These are phyloP conservation scores for Manduca sexta DNA, from an alignment of 1,140 invertebrate species.

Conservation along the genomic window DNA sequence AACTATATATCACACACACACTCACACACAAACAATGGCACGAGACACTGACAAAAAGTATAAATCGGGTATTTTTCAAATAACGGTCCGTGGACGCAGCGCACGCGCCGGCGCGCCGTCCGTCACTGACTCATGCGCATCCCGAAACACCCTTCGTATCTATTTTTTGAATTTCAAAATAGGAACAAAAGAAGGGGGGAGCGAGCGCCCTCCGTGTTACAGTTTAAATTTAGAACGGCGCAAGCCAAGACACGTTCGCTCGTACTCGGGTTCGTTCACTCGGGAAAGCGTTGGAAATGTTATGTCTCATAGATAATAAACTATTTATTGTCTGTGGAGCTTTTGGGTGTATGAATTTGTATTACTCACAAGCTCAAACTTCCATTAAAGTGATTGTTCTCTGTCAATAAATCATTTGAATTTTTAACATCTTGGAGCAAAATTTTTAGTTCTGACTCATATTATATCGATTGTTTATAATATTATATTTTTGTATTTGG, in stretches of 20 bases:
- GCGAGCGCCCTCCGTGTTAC: conserved; percentile 47
- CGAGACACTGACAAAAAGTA: conserved; percentile 22
- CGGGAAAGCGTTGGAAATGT: conserved; percentile 13
- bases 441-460: no score
- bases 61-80: conserved; percentile 8
- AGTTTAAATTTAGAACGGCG: conserved; percentile 48
- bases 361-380: no score
- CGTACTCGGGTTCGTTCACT: conserved; percentile 52
- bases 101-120: conserved; percentile 50
- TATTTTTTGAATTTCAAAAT: conserved; percentile 65
- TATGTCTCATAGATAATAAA: no score
- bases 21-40: conserved; percentile 13
- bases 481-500: no score
- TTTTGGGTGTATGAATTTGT: no score
- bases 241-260: conserved; percentile 26
- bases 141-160: conserved; percentile 55
- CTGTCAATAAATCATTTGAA: no score
- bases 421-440: no score
- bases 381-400: no score
- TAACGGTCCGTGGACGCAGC: conserved; percentile 27
- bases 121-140: conserved; percentile 62
- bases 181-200: conserved; percentile 68
- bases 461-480: no score
- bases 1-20: conserved; percentile 1
- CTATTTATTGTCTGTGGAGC: no score